Base-by-base conservation (phyloP, 2,888 invertebrate genomes). In the Hoplodrina ambigua region DNA sequence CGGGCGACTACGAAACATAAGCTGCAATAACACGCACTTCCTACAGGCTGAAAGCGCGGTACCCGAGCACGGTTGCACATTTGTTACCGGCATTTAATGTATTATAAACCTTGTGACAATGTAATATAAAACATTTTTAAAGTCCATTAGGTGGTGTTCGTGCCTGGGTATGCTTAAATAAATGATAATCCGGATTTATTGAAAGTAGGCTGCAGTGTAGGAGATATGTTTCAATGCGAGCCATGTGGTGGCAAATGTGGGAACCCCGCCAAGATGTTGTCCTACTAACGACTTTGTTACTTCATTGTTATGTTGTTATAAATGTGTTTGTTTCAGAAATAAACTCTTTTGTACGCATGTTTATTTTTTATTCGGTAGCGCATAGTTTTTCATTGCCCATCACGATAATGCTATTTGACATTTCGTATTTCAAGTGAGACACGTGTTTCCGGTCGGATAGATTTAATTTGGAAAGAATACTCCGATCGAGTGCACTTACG, bases 21-120 rank as follows among this genome's bases (percentile, higher is more conserved):
- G 95, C 95, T 96, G 96, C 94, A 95, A 95, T 92, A 96, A 95
- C 95, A 96, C 92, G 93, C 93, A 94, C 94, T 96, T 96, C 95
- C 96, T 95, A 88, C 85, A 85, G 69, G 77, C 78, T 89, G 88
- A 89, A 89, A 90, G 91, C 88, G 91, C 88, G 87, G 88, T 86
- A 87, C 86, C 84, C 85, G 78, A 82, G 81, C 81, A 85, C 83
- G 80, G 86, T 90, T 89, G 88, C 88, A 90, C 89, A 90, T 91
- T 88, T 88, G 83, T 85, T 86, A 83, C 70, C 69, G 54, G 74
- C 78, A 78, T 83, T 73, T 81, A 87, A 80, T 85, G 82, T 82
- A 91, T 86, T 89, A 82, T 90, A 88, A 88, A 88, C 91, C 89
- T 88, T 93, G 87, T 85, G 81, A 69, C 87, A 67, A 76, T 73